Conservation (phyloP, 2,113 vertebrate genomes). For the Chionis minor region DNA sequence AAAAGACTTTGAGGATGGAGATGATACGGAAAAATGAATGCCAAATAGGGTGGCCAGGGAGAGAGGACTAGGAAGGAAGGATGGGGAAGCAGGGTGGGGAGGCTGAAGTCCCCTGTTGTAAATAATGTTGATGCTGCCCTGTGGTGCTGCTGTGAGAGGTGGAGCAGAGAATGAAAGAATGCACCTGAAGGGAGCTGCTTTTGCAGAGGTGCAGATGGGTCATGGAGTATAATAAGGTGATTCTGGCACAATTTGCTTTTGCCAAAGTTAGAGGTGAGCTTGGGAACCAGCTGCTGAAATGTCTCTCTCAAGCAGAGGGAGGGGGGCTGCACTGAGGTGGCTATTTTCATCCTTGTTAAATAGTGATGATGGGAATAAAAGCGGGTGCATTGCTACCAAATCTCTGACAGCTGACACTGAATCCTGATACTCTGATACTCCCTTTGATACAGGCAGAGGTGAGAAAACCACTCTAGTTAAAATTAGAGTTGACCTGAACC, state of each 20-base stretch:
- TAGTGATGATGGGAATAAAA: not conserved
- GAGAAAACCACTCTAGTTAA: not conserved
- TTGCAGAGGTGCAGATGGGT: not conserved
- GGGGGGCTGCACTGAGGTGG: not conserved
- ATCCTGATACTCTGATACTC: not conserved
- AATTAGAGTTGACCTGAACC: not conserved
- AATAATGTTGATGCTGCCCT: not conserved
- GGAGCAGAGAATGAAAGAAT: not conserved
- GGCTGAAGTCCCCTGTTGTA: not conserved
- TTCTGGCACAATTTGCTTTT: not conserved
- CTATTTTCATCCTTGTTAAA: slow-evolving; percentile 2
- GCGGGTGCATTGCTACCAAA: not conserved
- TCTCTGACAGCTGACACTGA: slow-evolving; percentile 16
- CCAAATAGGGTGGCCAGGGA: not conserved
- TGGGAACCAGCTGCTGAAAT: not conserved
- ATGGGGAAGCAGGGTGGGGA: fast-evolving
- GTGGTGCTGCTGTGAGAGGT: not conserved
- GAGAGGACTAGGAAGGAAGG: not conserved
- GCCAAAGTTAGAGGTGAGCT: not conserved
- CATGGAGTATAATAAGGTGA: not conserved
- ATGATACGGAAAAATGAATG: not conserved
- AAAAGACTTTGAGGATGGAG: not conserved
- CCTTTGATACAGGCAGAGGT: not conserved
- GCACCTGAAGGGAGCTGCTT: not conserved
- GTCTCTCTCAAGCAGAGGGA: not conserved